Evolutionary conservation across 2,797 vertebrate species (phyloP).

Genomic region (Macrochelys suwanniensis): DNA sequence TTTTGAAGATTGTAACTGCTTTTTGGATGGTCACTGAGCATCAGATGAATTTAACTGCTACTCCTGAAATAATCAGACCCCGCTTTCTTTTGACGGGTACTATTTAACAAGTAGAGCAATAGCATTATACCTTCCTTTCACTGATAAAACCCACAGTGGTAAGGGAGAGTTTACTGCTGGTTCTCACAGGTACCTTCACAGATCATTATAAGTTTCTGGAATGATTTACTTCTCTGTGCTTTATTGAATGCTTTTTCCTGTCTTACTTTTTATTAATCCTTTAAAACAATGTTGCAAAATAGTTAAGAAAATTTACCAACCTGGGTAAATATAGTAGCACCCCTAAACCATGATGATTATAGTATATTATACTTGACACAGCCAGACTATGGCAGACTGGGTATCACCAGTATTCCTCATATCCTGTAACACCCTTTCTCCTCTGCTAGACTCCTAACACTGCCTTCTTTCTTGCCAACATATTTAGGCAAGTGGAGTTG

Average conservation of each 20-base stretch:
- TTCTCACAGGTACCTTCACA: neutral
- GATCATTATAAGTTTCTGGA: constrained; percentile 37
- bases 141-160: neutral
- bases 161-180: neutral
- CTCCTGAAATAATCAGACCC: constrained; percentile 54
- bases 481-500: neutral
- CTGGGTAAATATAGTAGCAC: neutral
- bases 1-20: constrained; percentile 39
- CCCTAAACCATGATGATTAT: neutral
- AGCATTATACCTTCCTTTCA: constrained; percentile 28
- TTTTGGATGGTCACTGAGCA: constrained; percentile 69
- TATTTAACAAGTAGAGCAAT: constrained; percentile 72
- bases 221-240: constrained; percentile 30
- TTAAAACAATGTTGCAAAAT: neutral
- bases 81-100: constrained; percentile 67
- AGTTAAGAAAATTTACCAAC: neutral
- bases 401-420: neutral
- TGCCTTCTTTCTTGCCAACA: neutral
- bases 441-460: neutral
- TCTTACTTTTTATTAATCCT: constrained; percentile 33
- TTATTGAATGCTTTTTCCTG: constrained; percentile 32
- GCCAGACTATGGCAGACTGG: neutral
- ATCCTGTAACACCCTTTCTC: neutral
- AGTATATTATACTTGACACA: neutral
- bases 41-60: constrained; percentile 74